Evolutionary conservation across 2,113 vertebrate species (phyloP), one percentile per base, ranked within the genome.

Genomic region (Sebastes schlegelii): DNA sequence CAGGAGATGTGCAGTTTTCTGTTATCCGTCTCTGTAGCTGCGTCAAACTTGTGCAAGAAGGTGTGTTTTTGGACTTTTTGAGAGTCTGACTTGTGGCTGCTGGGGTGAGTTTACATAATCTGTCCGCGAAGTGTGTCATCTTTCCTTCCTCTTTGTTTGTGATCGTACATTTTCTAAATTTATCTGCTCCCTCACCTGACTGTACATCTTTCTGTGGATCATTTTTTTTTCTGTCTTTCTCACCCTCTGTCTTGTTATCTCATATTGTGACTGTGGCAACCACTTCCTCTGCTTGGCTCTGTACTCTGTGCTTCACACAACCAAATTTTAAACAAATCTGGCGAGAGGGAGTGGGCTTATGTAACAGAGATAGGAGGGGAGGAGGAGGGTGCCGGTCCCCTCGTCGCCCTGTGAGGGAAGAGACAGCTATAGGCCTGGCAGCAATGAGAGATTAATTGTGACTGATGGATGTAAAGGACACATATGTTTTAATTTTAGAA

Each of bases 291-390:
- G 79, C 71, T 34, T 75, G 79, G 84, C 77, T 75, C 84, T 71
- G 69, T 65, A 68, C 83, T 79, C 82, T 84, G 45, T 66, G 66
- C 91, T 91, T 91, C 79, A 89, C 82, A 84, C 88, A 94, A 92
- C 88, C 92, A 92, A 92, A 92, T 92, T 92, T 95, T 94, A 93
- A 94, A 92, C 92, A 95, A 93, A 93, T 94, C 90, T 93, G 91
- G 88, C 85, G 82, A 48, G 79, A 87, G 80, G 74, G 86, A 91
- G 49, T 62, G n/a, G 40, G 62, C 88, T 95, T 96, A 94, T 92
- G 91, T 94, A 95, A 94, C 77, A 67, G 68, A 34, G 34, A 34
- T 34, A 34, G 34, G 34, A 72, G 63, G 74, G 83, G 83, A 76
- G 74, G 79, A 87, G 85, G 86, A 84, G 87, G 89, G 72, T 79